Conservation (phyloP, 2,113 vertebrate species). For the Petrocephalus microphthalmus region DNA sequence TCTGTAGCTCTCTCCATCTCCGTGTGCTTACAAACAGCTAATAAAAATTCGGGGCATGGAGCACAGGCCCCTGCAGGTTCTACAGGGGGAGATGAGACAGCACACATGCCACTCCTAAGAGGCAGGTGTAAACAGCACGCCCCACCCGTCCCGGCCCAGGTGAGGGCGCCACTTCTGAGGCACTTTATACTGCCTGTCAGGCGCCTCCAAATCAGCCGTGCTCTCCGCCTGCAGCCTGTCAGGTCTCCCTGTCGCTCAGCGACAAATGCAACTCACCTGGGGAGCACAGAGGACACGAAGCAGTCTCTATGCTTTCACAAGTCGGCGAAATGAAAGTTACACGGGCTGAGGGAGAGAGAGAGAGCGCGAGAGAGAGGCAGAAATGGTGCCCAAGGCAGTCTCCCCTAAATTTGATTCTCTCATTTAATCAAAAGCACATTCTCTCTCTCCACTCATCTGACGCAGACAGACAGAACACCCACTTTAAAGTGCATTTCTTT, state of each 20-base stretch:
- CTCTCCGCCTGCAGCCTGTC: background rate
- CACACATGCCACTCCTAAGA: background rate
- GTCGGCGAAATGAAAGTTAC: background rate
- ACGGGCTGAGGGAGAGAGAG: background rate
- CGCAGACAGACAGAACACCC: background rate
- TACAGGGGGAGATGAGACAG: background rate
- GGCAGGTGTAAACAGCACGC: background rate
- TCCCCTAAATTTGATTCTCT: conserved; percentile 1
- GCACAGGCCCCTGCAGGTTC: background rate
- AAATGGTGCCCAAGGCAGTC: conserved; percentile 7
- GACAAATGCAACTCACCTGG: background rate
- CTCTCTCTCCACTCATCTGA: background rate
- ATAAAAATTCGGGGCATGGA: background rate
- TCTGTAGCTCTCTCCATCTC: background rate
- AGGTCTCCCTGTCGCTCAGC: background rate
- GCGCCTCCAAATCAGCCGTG: background rate
- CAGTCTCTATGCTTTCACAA: background rate
- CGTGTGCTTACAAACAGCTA: background rate
- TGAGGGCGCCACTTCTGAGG: background rate
- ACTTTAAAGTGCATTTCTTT: background rate
- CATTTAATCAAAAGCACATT: conserved; percentile 5
- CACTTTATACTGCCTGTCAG: background rate
- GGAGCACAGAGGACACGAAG: background rate
- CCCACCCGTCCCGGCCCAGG: background rate
- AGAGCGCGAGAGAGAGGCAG: background rate